These are phyloP conservation scores for Clarias macrocephalus DNA, from an alignment of 2,113 vertebrate species.

Conservation along the genomic window DNA sequence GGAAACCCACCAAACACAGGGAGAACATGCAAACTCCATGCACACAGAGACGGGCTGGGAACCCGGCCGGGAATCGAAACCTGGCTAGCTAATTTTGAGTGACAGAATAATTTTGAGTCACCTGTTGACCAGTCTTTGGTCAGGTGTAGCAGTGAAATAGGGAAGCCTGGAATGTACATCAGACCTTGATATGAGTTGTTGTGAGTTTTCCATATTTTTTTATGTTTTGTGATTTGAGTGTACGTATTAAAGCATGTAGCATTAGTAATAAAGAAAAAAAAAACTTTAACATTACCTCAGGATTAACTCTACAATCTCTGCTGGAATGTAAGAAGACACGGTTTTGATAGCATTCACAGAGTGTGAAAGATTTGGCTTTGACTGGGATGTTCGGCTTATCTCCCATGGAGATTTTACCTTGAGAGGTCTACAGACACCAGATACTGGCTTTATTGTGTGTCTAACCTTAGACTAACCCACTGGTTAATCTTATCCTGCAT, in stretches of 20 bases:
- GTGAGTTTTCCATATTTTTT: neutral
- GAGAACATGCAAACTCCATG: too few species aligned
- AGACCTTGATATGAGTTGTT: neutral
- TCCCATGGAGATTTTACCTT: neutral
- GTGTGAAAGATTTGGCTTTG: constrained; percentile 2
- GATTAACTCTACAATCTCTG: neutral
- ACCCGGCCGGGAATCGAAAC: too few species aligned
- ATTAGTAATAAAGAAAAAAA: neutral
- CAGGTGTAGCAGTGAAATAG: neutral
- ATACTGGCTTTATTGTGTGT: neutral
- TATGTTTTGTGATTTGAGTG: neutral
- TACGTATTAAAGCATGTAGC: neutral
- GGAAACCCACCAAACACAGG: too few species aligned
- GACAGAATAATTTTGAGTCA: too few species aligned
- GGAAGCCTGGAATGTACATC: neutral
- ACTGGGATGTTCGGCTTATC: neutral
- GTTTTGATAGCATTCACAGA: neutral
- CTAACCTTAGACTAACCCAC: neutral
- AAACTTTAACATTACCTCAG: neutral
- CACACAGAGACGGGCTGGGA: too few species aligned
- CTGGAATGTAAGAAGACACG: neutral
- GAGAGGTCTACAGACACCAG: neutral
- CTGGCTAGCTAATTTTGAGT: too few species aligned
- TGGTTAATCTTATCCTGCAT: neutral
- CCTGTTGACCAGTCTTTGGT: too few species aligned